Evolutionary conservation across 2,888 invertebrate genomes (phyloP).

Genomic region (Microplitis deprimator): DNA sequence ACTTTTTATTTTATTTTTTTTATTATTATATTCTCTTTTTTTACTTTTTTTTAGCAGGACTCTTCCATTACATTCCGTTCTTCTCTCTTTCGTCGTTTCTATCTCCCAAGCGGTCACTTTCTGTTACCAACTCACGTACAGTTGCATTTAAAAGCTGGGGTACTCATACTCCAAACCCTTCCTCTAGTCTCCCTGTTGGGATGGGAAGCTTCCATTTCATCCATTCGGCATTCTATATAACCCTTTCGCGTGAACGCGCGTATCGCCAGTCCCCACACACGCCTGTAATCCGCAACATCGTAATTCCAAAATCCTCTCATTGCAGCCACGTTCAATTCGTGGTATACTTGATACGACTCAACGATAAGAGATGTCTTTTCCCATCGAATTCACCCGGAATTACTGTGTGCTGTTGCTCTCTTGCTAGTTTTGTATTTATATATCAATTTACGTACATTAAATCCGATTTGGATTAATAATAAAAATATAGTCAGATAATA

Average conservation of each 20-base stretch:
- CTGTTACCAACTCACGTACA: conserved; percentile 46
- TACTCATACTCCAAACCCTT: conserved; percentile 24
- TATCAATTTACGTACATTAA: not conserved
- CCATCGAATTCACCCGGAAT: conserved; percentile 14
- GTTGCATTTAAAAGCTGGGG: conserved; percentile 50
- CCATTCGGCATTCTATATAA: conserved; percentile 23
- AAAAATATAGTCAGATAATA: not conserved
- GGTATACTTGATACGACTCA: conserved; percentile 9
- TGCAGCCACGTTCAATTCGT: conserved; percentile 9
- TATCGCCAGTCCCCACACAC: conserved; percentile 25
- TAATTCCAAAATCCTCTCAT: conserved; percentile 30
- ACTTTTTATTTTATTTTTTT: conserved; percentile 14
- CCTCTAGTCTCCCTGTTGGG: not conserved
- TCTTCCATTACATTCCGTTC: conserved; percentile 11
- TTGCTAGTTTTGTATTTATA: not conserved
- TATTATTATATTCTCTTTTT: not conserved
- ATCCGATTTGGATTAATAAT: not conserved
- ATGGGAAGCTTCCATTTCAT: not conserved
- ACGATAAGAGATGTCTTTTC: conserved; percentile 28
- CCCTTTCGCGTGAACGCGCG: conserved; percentile 24
- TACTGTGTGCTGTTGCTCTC: not conserved
- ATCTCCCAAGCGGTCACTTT: conserved; percentile 18
- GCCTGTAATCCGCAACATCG: conserved; percentile 24
- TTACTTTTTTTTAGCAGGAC: not conserved
- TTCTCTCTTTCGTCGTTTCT: conserved; percentile 16